Conservation (phyloP, 2,888 invertebrate genomes). For the Aphodius granarius region DNA sequence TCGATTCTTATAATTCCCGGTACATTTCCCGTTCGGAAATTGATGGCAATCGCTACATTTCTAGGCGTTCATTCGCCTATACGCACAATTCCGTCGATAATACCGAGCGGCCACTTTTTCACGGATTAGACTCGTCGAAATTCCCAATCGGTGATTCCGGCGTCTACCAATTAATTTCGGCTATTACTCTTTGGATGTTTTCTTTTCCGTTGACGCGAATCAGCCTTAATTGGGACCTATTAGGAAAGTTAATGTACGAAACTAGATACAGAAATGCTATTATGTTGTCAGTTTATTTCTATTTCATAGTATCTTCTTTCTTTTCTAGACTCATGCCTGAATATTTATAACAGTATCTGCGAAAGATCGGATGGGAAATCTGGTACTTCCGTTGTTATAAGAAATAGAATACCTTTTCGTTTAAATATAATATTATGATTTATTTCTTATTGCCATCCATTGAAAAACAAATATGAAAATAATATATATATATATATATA, state of each 20-base stretch:
- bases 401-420: no score
- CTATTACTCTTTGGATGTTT: not conserved
- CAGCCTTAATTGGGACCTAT: not conserved
- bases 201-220: not conserved
- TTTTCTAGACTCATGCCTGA: not conserved
- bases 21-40: not conserved
- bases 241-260: not conserved
- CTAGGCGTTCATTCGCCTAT: not conserved
- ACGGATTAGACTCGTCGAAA: not conserved
- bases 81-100: not conserved
- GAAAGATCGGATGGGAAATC: no score
- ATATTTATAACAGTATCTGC: no score
- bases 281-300: not conserved
- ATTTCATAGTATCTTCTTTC: not conserved
- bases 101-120: not conserved
- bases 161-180: not conserved
- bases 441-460: no score
- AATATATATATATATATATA: no score
- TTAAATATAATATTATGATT: no score
- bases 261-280: not conserved
- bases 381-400: no score
- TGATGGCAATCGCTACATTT: not conserved
- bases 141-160: not conserved
- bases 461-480: no score
- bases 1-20: not conserved